Conservation (phyloP, 2,888 invertebrate species). For the Dysmachus trigonus region DNA sequence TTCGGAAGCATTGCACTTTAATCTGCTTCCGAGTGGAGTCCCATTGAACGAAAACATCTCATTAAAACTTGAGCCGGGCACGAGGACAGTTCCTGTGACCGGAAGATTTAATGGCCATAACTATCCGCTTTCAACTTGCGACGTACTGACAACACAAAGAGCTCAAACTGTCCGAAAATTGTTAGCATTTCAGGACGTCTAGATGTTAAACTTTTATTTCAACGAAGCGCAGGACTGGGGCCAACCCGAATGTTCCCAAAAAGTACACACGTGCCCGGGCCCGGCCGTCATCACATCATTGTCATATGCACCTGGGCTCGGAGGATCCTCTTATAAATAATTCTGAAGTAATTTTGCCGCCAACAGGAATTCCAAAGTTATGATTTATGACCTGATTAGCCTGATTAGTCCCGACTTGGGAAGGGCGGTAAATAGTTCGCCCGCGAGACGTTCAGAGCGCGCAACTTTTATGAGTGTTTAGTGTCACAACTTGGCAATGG, state of each 20-base stretch:
- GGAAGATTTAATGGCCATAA: conserved; percentile 26
- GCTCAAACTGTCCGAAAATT: neutral
- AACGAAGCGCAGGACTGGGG: neutral
- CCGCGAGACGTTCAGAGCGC: neutral
- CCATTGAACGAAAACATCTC: neutral
- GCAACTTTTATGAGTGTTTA: neutral
- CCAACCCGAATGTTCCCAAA: neutral
- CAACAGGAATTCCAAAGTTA: neutral
- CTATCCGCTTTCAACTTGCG: neutral
- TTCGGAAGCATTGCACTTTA: neutral
- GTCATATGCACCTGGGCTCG: neutral
- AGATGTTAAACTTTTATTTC: neutral
- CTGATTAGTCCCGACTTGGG: neutral
- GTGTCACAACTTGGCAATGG: neutral
- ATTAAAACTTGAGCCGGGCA: neutral
- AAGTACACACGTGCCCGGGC: neutral
- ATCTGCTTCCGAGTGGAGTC: neutral
- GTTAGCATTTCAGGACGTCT: neutral
- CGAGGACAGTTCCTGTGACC: neutral
- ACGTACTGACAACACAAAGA: neutral
- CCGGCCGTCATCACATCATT: neutral
- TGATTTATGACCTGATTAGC: neutral
- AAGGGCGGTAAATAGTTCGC: neutral
- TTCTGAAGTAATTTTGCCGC: neutral
- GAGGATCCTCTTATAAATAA: neutral